A percentile compares a stretch with the other conserved stretches of the same genome.
phyloP scores from a whole-genome alignment of 2,888 invertebrate species.

The Pristionchus fissidentatus region DNA sequence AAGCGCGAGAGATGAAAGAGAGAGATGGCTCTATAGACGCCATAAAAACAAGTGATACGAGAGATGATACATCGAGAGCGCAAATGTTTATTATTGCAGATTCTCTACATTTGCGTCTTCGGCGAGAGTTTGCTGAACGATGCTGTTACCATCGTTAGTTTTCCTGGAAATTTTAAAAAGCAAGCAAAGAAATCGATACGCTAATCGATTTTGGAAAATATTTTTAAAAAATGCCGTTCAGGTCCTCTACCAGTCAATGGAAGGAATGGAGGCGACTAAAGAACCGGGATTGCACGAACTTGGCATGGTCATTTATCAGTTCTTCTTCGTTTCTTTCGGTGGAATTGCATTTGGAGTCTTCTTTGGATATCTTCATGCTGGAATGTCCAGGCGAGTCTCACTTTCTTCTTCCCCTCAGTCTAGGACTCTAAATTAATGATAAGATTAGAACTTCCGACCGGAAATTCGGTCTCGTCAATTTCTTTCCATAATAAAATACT shows the following conservation, averaged over 20 bases:
- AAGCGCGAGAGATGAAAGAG: too few relatives aligned
- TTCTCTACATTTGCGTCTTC: slow-evolving; percentile 90
- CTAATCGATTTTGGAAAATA: too few relatives aligned
- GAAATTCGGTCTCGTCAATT: too few relatives aligned
- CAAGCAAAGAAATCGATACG: background rate
- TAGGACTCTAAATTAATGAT: too few relatives aligned
- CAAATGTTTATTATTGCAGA: background rate
- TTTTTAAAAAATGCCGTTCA: slow-evolving; percentile 36
- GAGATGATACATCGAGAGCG: too few relatives aligned
- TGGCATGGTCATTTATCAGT: slow-evolving; percentile 58
- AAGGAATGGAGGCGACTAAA: background rate
- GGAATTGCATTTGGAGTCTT: slow-evolving; percentile 69
- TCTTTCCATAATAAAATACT: too few relatives aligned
- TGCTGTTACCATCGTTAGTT: slow-evolving; percentile 89
- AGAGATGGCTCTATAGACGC: too few relatives aligned
- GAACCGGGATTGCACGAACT: background rate
- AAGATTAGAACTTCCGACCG: too few relatives aligned
- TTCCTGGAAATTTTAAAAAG: background rate
- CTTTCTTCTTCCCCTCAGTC: background rate
- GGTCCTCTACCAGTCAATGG: slow-evolving; percentile 70
- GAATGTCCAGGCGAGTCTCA: slow-evolving; percentile 63
- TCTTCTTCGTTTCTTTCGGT: slow-evolving; percentile 69
- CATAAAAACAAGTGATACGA: too few relatives aligned
- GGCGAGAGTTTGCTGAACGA: slow-evolving; percentile 97
- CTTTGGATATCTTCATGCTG: slow-evolving; percentile 63